Evolutionary conservation across 53 echinoderm and acorn worm genomes (phyloP), one percentile per base, ranked within the genome.

Genomic region (Hippasteria phrygiana): DNA sequence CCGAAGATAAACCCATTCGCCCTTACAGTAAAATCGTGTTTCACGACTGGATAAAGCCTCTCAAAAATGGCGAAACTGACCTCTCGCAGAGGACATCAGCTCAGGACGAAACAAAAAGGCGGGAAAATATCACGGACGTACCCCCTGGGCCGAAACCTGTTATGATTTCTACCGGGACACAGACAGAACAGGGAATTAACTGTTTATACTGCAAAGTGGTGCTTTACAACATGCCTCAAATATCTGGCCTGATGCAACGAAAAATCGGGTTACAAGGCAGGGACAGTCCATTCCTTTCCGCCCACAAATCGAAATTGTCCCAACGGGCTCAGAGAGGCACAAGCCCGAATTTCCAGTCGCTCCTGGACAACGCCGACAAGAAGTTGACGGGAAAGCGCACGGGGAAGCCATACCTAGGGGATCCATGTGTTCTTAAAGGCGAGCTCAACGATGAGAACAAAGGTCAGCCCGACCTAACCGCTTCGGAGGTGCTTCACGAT

Each of bases 301-400:
- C 51, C 22, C 85, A 35, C 32, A 85, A 71, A 37, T 70, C 51
- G 20, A 70, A 46, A 37, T 22, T 71, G 17, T 34, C 85, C 5
- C 71, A 22, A 20, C 53, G 11, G 4, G 47, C 28, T 45, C 82
- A 34, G 35, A 65, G 67, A 32, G 51, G 40, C 2, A 24, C 13
- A 18, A 32, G 29, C 26, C 26, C 85, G 9, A 53, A 70, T 39
- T 85, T 85, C 48, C 36, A 85, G 39, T 50, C 54, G 2, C 70
- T 71, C 34, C 71, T 85, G 1, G 71, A 50, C 35, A 85, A 85
- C 71, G 71, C 85, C 38, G 51, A 85, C 26, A 85, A 71, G 51
- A 66, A 71, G 37, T 65, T 85, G 71, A 12, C 71, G 37, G 85
- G 70, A 50, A 70, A 12, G 24, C 40, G 24, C 24, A 55, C 29